Conservation (phyloP, 2,797 vertebrate species). For the Argentina silus region DNA sequence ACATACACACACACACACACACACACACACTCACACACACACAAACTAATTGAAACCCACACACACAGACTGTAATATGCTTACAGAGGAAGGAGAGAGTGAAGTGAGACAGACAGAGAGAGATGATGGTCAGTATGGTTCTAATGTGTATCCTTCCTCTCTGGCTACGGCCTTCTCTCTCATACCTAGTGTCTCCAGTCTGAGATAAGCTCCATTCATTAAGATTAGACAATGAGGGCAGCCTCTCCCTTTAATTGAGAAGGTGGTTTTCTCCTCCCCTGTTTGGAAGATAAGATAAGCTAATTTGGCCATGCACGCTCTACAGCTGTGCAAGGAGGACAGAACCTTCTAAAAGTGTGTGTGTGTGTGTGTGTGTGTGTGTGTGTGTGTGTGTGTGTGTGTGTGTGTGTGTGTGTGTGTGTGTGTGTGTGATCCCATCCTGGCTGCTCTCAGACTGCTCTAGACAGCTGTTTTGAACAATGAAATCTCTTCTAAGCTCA, state of each 20-base stretch:
- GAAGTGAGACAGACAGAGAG: not conserved
- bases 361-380: not conserved
- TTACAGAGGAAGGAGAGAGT: not conserved
- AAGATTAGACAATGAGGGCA: constrained; percentile 1
- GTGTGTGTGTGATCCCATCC: constrained; percentile 10
- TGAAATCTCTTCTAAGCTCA: not conserved
- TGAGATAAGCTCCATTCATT: not conserved
- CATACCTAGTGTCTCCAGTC: not conserved
- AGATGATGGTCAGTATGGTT: no score
- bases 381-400: not conserved
- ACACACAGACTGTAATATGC: not conserved
- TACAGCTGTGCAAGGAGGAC: not conserved
- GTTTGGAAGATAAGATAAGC: constrained; percentile 9
- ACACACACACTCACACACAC: not conserved
- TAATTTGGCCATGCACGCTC: not conserved
- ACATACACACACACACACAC: not conserved
- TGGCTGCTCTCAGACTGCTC: constrained; percentile 1
- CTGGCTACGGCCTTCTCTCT: not conserved
- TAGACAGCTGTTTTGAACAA: constrained; percentile 7
- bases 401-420: not conserved
- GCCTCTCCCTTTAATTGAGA: constrained; percentile 12
- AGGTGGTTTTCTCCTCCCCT: not conserved
- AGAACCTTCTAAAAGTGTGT: not conserved
- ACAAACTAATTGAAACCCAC: not conserved
- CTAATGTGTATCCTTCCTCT: no score